Conservation (phyloP, 2,113 vertebrate species). For the Cranoglanis bouderius region DNA sequence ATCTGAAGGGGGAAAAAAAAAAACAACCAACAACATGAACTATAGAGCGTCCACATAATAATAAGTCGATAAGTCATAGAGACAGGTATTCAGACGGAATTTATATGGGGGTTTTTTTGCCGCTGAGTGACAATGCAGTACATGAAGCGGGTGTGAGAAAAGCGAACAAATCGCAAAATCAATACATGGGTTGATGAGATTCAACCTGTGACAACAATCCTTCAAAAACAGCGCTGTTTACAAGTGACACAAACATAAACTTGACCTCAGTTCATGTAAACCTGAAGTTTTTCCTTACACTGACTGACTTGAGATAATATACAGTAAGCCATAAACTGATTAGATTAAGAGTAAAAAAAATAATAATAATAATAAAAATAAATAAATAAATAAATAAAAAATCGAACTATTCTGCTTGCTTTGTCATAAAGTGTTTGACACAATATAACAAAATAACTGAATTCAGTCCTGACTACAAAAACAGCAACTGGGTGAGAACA, state of each 20-base stretch:
- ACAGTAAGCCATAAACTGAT: background rate
- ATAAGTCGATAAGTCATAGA: conserved; percentile 42
- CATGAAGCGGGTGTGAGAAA: conserved; percentile 22
- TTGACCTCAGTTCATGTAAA: background rate
- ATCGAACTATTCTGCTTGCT: background rate
- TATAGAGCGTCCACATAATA: conserved; percentile 26
- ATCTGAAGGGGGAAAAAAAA: conserved; percentile 6
- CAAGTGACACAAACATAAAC: conserved; percentile 29
- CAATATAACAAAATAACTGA: background rate
- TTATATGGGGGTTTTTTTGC: conserved; percentile 15
- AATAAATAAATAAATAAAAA: background rate
- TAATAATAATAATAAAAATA: too few relatives aligned
- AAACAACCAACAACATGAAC: conserved; percentile 4
- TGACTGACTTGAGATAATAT: background rate
- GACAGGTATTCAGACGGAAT: conserved; percentile 38
- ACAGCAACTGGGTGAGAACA: background rate
- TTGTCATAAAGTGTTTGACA: background rate
- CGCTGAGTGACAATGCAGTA: conserved; percentile 54
- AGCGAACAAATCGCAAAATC: conserved; percentile 48
- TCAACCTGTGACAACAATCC: conserved; percentile 27
- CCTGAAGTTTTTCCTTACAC: background rate
- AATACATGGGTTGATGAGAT: conserved; percentile 31
- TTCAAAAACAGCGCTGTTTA: conserved; percentile 12
- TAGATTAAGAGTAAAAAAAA: background rate
- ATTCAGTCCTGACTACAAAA: background rate